Percentiles rank a stretch among this genome's conserved stretches.
phyloP scores from a whole-genome alignment of 2,113 vertebrate genomes.

The Penelope pileata region DNA sequence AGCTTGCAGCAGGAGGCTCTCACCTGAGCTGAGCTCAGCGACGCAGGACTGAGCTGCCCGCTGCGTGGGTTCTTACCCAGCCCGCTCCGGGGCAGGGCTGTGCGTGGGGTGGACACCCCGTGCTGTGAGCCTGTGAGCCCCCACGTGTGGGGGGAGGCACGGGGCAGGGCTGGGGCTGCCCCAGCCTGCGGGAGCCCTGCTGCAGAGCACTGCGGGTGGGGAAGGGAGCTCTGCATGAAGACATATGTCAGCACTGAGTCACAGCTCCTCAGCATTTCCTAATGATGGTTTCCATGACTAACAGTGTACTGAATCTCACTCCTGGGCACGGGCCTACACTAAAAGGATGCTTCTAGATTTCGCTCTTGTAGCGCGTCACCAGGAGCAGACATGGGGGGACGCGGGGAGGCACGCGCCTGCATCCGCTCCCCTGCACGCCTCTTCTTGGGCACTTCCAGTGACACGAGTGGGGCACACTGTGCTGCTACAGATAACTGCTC shows the following conservation, averaged over 20 bases:
- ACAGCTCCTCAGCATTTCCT: too few relatives aligned
- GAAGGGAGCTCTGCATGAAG: neutral
- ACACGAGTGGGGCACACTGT: neutral
- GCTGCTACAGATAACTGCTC: neutral
- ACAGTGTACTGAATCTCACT: neutral
- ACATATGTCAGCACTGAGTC: neutral
- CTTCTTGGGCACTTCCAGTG: neutral
- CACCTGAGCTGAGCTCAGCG: neutral
- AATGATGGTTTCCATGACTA: neutral
- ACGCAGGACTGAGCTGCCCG: too few relatives aligned
- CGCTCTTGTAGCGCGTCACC: rapidly evolving
- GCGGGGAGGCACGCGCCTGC: rapidly evolving
- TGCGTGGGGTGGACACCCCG: too few relatives aligned
- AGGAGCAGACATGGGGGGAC: rapidly evolving
- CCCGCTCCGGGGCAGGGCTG: too few relatives aligned
- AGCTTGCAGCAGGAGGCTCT: neutral
- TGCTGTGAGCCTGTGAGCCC: too few relatives aligned
- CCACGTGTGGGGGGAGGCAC: too few relatives aligned
- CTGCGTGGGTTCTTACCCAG: too few relatives aligned
- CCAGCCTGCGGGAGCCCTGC: too few relatives aligned
- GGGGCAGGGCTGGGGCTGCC: too few relatives aligned
- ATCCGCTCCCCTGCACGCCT: rapidly evolving
- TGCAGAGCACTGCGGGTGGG: neutral
- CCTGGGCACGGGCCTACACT: too few relatives aligned
- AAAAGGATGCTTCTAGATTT: neutral